Evolutionary conservation across 1,140 invertebrate genomes (phyloP), one percentile per base, ranked within the genome.

Genomic region (Epicauta chinensis): DNA sequence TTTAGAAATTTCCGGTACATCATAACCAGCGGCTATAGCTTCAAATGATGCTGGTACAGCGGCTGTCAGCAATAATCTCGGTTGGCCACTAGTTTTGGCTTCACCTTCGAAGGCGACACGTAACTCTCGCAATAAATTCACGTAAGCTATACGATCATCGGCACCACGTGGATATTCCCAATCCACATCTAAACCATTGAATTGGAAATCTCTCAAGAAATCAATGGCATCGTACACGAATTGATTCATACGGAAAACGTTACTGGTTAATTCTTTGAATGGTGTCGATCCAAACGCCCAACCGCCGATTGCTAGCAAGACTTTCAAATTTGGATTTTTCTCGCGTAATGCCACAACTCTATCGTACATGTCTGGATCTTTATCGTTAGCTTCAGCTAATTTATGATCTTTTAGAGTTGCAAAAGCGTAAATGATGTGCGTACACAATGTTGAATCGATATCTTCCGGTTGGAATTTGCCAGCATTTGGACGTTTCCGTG

Each of bases 131-230:
- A 93, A 71, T 1, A 93, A 75, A 66, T 84, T 87, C 0, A 91
- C 82, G 63, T 90, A 93, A 11, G 88, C 82, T 1, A 82, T 75
- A 31, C 85, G 77, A 65, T 97, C 93, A 61, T 93, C 91, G 3
- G 84, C 81, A 12, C 91, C 91, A 65, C 89, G 81, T 2, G 93
- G 93, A 72, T 96, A 96, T 73, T 97, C 93, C 93, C 94, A 98
- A 65, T 97, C 93, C 1, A 98, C 86, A 60, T 97, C 93, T n/a
- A 95, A 72, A 4, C 94, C 94, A 65, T 97, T 93, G 67, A 97
- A 96, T 69, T 91, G 86, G 58, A 90, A 87, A 64, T 91, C 87
- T 16, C 93, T 77, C 2, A 97, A 75, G 73, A 94, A 97, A 60
- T 93, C 90, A 34, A 96, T 91, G 3, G 91, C 86, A 64, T 94